Evolutionary conservation across 2,113 vertebrate genomes (phyloP), one percentile per base, ranked within the genome.

Genomic region (Triplophysa dalaica): DNA sequence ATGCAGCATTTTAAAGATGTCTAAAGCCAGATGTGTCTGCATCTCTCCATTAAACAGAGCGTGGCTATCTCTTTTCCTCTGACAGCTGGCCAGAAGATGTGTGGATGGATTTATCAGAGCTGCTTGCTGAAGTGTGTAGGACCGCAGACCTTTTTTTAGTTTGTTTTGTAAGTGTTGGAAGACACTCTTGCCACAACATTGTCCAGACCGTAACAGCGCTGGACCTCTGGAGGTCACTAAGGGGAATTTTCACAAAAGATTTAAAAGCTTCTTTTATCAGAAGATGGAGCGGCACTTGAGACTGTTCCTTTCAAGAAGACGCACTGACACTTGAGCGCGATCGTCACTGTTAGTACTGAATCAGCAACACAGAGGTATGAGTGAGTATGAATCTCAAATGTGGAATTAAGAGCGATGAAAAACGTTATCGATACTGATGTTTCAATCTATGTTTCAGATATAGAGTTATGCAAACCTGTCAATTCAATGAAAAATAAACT

Each of bases 241-340:
- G 62, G 86, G 74, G 89, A 87, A 84, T 72, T 70, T 88, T 90
- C 86, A 87, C 84, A 64, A 86, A 90, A 88, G 87, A 91, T 91
- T 92, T 89, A 92, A 92, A 92, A 90, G 91, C 87, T 91, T 91
- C 21, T 91, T 91, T 92, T 91, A 90, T 92, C 90, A 88, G 80
- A 43, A 73, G 62, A 62, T 89, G 89, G 85, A 86, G 82, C 87
- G 86, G 82, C 85, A 89, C 90, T 91, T 91, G 83, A 89, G 87
- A 87, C 88, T 77, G 88, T 85, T 87, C 85, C 86, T 90, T 88
- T 90, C 88, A 81, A 87, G 86, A 79, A 82, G 84, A 84, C 12
- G 85, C 81, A 84, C 79, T 87, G 89, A 87, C 85, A 85, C 87
- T 80, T 70, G 74, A 80, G 33, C 67, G 62, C 70, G 67, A n/a